Evolutionary conservation across 2,888 invertebrate genomes (phyloP), one percentile per base, ranked within the genome.

Genomic region (Anticlea derivata): DNA sequence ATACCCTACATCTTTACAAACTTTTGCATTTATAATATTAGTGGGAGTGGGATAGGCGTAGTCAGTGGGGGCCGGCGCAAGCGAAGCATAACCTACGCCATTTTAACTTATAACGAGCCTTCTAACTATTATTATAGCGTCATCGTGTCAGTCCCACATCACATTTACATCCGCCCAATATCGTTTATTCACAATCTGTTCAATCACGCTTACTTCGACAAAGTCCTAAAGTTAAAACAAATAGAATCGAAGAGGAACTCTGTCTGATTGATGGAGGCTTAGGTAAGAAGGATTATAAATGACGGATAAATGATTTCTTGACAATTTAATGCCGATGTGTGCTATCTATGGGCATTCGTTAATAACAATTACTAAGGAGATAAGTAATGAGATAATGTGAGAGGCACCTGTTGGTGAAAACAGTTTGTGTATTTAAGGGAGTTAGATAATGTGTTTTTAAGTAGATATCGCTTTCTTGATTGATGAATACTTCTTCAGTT

Each of bases 121-220:
- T 72, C 73, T 73, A 76, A 80, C 87, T 85, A 81, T 89, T 83
- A 89, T 88, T 88, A 89, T 75, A 66, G 77, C 87, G 84, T 90
- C 87, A 85, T 78, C 69, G 59, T 81, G 87, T 87, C 89, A 87
- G 73, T 77, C 86, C 85, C 77, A 81, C 81, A 83, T 89, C 87
- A 89, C 73, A 65, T 74, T 70, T 61, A 82, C 85, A 87, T 88
- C 86, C 89, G 87, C 85, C 84, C 82, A 74, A 74, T 73, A 80
- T 78, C 78, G 72, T 68, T 75, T 73, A 73, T 71, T 68, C 60
- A 80, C 72, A 80, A 86, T 83, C 80, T 75, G 75, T 78, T 79
- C 72, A 68, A 68, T 55, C 58, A 54, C 34, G 53, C 44, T 65
- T 47, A 74, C 57, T 68, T 53, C 43, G 70, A 84, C 68, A 83